phyloP scores from a whole-genome alignment of 2,113 vertebrate genomes.

The Galbula dea region DNA sequence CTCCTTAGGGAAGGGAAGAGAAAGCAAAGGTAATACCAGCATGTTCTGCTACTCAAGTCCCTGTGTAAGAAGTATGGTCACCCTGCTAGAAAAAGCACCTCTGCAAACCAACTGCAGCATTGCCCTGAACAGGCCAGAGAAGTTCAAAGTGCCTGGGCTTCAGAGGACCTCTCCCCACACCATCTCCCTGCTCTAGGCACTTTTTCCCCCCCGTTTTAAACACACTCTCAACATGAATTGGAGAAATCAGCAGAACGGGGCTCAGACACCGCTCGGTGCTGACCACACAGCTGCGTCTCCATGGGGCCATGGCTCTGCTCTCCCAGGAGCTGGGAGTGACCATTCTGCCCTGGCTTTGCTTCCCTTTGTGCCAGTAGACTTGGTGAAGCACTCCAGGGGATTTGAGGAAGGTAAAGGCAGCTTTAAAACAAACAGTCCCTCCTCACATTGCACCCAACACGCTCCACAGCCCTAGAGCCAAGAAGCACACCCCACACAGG shows the following conservation, averaged over 20 bases:
- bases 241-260: background rate
- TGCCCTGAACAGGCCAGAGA: background rate
- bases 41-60: background rate
- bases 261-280: background rate
- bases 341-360: background rate
- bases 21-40: background rate
- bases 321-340: background rate
- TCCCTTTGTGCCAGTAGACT: background rate
- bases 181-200: background rate
- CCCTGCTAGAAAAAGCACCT: background rate
- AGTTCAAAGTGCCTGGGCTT: background rate
- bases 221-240: background rate
- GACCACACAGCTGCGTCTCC: background rate
- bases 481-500: background rate
- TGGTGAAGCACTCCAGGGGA: background rate
- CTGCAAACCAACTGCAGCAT: background rate
- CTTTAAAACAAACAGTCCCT: background rate
- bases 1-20: background rate
- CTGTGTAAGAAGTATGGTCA: background rate
- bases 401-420: slow-evolving; percentile 10
- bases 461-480: background rate
- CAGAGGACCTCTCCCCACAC: background rate
- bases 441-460: background rate
- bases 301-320: background rate
- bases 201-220: background rate